Evolutionary conservation across 2,113 vertebrate genomes (phyloP).

Genomic region (Tenrec ecaudatus): DNA sequence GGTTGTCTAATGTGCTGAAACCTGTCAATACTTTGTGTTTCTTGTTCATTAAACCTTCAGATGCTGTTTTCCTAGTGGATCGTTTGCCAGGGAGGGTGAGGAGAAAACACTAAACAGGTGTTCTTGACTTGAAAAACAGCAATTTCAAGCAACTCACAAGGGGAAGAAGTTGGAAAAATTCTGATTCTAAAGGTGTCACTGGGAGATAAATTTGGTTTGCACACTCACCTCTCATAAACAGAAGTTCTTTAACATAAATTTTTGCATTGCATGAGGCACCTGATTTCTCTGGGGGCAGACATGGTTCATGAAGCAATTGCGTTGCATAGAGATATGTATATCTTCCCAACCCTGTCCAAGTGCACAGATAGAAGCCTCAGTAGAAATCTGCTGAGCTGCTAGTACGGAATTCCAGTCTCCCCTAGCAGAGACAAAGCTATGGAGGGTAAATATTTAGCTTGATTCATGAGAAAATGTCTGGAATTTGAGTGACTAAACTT

Average conservation of each 20-base stretch:
- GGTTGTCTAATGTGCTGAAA: slow-evolving; percentile 57
- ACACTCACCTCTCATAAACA: slow-evolving; percentile 74
- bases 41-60: slow-evolving; percentile 77
- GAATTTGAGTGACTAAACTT: slow-evolving; percentile 68
- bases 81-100: slow-evolving; percentile 58
- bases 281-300: slow-evolving; percentile 77
- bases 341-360: slow-evolving; percentile 65
- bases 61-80: slow-evolving; percentile 60
- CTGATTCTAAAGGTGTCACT: slow-evolving; percentile 77
- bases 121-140: slow-evolving; percentile 79
- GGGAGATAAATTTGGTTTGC: slow-evolving; percentile 78
- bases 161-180: slow-evolving; percentile 73
- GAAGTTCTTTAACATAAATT: slow-evolving; percentile 76
- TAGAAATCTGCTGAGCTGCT: slow-evolving; percentile 29
- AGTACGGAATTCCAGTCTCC: slow-evolving; percentile 41
- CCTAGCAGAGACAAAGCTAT: slow-evolving; percentile 33
- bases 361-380: slow-evolving; percentile 31
- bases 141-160: slow-evolving; percentile 76
- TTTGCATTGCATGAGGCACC: slow-evolving; percentile 40
- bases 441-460: slow-evolving; percentile 62
- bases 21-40: slow-evolving; percentile 75
- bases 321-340: slow-evolving; percentile 49
- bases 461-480: slow-evolving; percentile 55
- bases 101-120: slow-evolving; percentile 78
- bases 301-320: slow-evolving; percentile 59